Percentiles rank a stretch among this genome's conserved stretches.
These are phyloP conservation scores for Synergus laeviventris DNA, from an alignment of 2,888 invertebrate genomes.

Conservation along the genomic window DNA sequence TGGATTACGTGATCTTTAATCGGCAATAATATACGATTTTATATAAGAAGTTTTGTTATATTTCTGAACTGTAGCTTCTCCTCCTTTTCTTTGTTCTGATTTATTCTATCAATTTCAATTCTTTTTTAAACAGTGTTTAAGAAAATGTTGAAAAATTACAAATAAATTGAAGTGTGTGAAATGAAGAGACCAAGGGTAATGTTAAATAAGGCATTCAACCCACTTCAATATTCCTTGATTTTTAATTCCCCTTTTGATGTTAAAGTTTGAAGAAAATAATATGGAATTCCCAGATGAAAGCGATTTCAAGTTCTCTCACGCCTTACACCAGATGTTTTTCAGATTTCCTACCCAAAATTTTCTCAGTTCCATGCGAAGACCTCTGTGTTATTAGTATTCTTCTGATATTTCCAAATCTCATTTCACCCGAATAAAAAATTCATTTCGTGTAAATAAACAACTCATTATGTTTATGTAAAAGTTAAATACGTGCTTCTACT, in stretches of 20 bases:
- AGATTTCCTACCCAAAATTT: neutral
- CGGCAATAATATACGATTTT: neutral
- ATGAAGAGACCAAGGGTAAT: neutral
- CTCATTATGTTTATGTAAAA: neutral
- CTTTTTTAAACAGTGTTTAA: neutral
- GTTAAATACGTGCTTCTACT: neutral
- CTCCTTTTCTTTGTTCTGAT: neutral
- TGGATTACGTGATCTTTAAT: neutral
- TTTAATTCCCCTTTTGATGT: neutral
- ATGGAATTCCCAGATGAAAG: neutral
- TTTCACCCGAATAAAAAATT: neutral
- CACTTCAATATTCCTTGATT: neutral
- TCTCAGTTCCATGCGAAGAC: neutral
- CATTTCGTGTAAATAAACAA: neutral
- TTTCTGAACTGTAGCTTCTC: neutral
- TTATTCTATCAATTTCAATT: neutral
- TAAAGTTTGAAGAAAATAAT: neutral
- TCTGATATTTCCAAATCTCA: neutral
- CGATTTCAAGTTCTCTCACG: conserved; percentile 9
- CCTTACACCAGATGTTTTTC: conserved; percentile 12
- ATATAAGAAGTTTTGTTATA: neutral
- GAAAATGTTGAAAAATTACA: neutral
- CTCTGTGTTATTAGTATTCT: neutral
- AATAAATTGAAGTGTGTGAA: neutral
- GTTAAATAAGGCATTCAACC: neutral